phyloP scores from a whole-genome alignment of 2,113 vertebrate species.

The Rhineura floridana region DNA sequence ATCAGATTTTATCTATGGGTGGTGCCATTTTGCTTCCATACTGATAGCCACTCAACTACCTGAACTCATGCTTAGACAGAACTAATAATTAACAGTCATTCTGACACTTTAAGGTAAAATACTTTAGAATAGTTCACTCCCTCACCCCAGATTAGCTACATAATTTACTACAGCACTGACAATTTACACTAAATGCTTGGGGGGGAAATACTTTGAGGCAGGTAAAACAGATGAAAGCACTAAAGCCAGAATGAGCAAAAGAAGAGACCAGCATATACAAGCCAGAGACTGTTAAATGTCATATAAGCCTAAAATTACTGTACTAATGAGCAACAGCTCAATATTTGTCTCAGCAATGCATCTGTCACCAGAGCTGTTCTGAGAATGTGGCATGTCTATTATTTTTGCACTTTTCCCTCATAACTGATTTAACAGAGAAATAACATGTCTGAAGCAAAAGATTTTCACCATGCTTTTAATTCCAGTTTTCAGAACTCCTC shows the following conservation, averaged over 20 bases:
- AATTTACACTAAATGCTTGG: not conserved
- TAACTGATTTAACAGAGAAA: not conserved
- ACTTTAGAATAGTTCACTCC: slow-evolving; percentile 12
- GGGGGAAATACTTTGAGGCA: slow-evolving; percentile 2
- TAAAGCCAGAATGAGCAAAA: not conserved
- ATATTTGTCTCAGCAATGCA: slow-evolving; percentile 13
- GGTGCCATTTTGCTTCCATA: not conserved
- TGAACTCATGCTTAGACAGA: not conserved
- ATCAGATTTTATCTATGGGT: too few species aligned
- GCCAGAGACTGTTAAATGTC: not conserved
- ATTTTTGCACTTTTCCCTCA: slow-evolving; percentile 4
- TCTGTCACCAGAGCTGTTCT: not conserved
- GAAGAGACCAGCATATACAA: slow-evolving; percentile 10
- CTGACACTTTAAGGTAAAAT: slow-evolving; percentile 13
- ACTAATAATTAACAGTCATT: not conserved
- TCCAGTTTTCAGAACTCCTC: not conserved
- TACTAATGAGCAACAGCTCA: slow-evolving; percentile 11
- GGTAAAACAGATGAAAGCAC: not conserved
- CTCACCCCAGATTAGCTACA: not conserved
- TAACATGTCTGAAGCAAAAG: not conserved
- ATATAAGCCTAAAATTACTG: slow-evolving; percentile 16
- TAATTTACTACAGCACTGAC: not conserved
- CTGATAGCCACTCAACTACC: not conserved
- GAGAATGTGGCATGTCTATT: not conserved
- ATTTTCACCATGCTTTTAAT: not conserved